These are phyloP conservation scores for Epizoanthus stellaris DNA, from an alignment of 92 coral and sea anemone genomes.

Conservation along the genomic window DNA sequence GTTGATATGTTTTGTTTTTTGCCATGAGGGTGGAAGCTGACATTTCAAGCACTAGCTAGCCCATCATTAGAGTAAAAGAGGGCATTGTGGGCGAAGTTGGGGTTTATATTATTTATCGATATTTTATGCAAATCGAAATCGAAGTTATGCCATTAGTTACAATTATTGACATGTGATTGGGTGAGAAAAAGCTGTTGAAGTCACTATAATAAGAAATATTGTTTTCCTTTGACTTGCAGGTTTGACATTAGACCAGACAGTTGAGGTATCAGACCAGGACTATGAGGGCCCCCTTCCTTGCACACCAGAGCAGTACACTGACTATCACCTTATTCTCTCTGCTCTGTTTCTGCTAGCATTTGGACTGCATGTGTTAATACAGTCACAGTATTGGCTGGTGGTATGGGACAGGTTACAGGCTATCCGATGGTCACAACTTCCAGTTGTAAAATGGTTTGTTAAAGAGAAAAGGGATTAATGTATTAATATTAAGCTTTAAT, in stretches of 20 bases:
- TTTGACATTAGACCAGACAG: slow-evolving; percentile 73
- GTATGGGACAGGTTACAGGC: slow-evolving; percentile 49
- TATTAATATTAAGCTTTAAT: neutral
- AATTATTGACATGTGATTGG: too few relatives aligned
- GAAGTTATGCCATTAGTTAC: too few relatives aligned
- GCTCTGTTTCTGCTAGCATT: slow-evolving; percentile 63
- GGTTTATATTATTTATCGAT: neutral
- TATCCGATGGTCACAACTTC: slow-evolving; percentile 60
- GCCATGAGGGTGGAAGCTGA: too few relatives aligned
- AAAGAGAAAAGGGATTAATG: slow-evolving; percentile 53
- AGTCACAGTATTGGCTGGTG: slow-evolving; percentile 67
- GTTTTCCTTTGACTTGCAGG: slow-evolving; percentile 56
- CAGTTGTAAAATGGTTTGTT: slow-evolving; percentile 50
- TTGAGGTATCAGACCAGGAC: slow-evolving; percentile 74
- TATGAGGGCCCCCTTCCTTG: slow-evolving; percentile 79
- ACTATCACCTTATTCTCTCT: slow-evolving; percentile 78
- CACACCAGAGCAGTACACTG: slow-evolving; percentile 65
- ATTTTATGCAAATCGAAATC: too few relatives aligned
- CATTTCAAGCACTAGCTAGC: too few relatives aligned
- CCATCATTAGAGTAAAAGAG: neutral
- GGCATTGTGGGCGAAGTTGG: neutral
- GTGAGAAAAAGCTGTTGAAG: too few relatives aligned
- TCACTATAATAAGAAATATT: neutral
- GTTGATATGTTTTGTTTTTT: too few relatives aligned
- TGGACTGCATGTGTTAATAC: slow-evolving; percentile 65